Evolutionary conservation across 2,888 invertebrate species (phyloP), one percentile per base, ranked within the genome.

Genomic region (Leptopilina drosophilae): DNA sequence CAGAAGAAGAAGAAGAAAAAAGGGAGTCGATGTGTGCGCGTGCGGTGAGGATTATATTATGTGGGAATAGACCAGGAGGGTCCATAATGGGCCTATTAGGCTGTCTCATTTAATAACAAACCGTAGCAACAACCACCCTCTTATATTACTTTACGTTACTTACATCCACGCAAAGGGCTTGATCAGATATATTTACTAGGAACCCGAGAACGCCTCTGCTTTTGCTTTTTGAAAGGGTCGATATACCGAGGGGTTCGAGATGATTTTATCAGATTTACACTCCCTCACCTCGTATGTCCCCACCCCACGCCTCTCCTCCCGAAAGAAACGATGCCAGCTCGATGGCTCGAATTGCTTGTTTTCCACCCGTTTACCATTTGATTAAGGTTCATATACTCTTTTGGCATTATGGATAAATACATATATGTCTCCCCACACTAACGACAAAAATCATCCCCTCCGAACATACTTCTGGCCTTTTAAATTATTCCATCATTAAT

Each of bases 101-200:
- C 91, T 91, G 91, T 91, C 91, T 91, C 90, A 90, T 91, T 91
- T 91, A 91, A 91, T 91, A 91, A 91, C 90, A 90, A 42, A 89
- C 90, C 90, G 87, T 88, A 89, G 88, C 88, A 89, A 89, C 90
- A 88, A 89, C 88, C 89, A 90, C 88, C 88, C 88, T 90, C 90
- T 89, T 88, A 87, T 87, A 86, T 90, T 90, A 89, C 90, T 90
- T 49, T 89, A 87, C 88, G 87, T 90, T 90, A 89, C 88, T 90
- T 89, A 89, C 84, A 85, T 82, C 82, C 82, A 78, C 84, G 80
- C 12, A 49, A 42, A 42, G 42, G 85, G 83, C 79, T 76, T 59
- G 81, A 88, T 88, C 88, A 86, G 86, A 88, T 90, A 87, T 86
- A 89, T 89, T 86, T 87, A 80, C 73, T 83, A 82, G 84, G 82